phyloP scores from a whole-genome alignment of 2,888 invertebrate species.

The Synergus gifuensis region DNA sequence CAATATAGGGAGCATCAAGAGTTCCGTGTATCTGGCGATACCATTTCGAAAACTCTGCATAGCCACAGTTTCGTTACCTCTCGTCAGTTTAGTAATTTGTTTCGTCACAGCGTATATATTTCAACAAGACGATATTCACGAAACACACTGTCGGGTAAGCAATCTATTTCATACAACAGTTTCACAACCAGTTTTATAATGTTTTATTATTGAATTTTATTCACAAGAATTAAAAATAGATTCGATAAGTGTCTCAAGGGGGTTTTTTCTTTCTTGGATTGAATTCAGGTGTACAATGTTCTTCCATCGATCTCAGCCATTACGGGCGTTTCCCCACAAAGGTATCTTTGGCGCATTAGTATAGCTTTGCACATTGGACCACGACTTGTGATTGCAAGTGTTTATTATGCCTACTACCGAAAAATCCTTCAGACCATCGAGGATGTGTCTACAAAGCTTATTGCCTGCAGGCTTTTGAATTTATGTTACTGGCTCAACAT shows the following conservation, averaged over 20 bases:
- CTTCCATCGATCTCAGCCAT: conserved; percentile 97
- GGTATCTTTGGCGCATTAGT: conserved; percentile 95
- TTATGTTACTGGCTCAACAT: conserved; percentile 91
- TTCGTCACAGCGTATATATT: conserved; percentile 94
- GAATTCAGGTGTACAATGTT: conserved; percentile 91
- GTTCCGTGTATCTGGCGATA: conserved; percentile 84
- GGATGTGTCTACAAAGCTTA: conserved; percentile 75
- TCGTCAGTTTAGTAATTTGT: conserved; percentile 91
- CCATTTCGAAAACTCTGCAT: conserved; percentile 90
- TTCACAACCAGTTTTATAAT: neutral
- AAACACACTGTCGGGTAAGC: conserved; percentile 96
- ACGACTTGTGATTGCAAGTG: conserved; percentile 91
- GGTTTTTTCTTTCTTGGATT: conserved; percentile 20
- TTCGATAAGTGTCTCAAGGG: too few species aligned
- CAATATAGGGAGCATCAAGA: conserved; percentile 70
- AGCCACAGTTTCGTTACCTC: conserved; percentile 90
- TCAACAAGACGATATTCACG: conserved; percentile 95
- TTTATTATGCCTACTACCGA: conserved; percentile 91
- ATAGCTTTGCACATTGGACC: conserved; percentile 96
- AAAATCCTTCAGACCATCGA: conserved; percentile 82
- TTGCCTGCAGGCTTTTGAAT: conserved; percentile 81
- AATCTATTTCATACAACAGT: neutral
- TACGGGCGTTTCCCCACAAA: conserved; percentile 94
- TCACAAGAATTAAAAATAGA: neutral
- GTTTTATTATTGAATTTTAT: neutral